A percentile compares a stretch with the other conserved stretches of the same genome.
phyloP scores from a whole-genome alignment of 2,113 vertebrate species.

The Zeus faber region DNA sequence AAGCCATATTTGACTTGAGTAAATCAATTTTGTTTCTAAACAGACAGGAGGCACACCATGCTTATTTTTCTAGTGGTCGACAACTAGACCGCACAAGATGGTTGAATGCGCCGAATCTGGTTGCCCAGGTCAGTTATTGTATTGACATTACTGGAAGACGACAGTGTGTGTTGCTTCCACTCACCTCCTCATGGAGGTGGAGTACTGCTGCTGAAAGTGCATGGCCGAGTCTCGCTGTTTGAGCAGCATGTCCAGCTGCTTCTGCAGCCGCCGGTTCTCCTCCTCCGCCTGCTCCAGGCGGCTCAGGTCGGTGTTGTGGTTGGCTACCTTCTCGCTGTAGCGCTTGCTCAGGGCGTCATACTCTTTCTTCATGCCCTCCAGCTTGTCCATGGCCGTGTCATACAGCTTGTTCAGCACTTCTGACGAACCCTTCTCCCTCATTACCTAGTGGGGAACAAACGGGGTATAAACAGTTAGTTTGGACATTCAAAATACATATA shows the following conservation, averaged over 20 bases:
- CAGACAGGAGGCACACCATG: too few relatives aligned
- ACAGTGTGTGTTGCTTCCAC: neutral
- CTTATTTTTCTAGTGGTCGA: too few relatives aligned
- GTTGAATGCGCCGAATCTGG: too few relatives aligned
- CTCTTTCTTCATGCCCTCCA: slow-evolving; percentile 93
- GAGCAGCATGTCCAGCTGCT: slow-evolving; percentile 88
- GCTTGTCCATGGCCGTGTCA: slow-evolving; percentile 94
- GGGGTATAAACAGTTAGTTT: neutral
- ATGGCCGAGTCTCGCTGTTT: slow-evolving; percentile 93
- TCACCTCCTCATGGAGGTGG: slow-evolving; percentile 91
- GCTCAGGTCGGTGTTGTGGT: slow-evolving; percentile 90
- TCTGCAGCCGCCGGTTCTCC: slow-evolving; percentile 90
- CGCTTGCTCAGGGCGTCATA: slow-evolving; percentile 90
- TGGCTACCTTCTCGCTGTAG: slow-evolving; percentile 92
- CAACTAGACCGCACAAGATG: too few relatives aligned
- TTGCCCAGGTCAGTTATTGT: too few relatives aligned
- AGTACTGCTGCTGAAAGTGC: slow-evolving; percentile 96
- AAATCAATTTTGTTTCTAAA: too few relatives aligned
- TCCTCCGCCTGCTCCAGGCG: slow-evolving; percentile 92
- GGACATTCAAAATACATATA: too few relatives aligned
- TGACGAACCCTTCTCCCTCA: slow-evolving; percentile 93
- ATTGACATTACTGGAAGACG: too few relatives aligned
- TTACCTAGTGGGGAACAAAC: slow-evolving; percentile 74
- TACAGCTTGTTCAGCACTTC: slow-evolving; percentile 96
- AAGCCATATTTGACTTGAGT: too few relatives aligned